A percentile compares a stretch with the other conserved stretches of the same genome.
phyloP scores from a whole-genome alignment of 2,797 vertebrate genomes.

The Gallirallus australis region DNA sequence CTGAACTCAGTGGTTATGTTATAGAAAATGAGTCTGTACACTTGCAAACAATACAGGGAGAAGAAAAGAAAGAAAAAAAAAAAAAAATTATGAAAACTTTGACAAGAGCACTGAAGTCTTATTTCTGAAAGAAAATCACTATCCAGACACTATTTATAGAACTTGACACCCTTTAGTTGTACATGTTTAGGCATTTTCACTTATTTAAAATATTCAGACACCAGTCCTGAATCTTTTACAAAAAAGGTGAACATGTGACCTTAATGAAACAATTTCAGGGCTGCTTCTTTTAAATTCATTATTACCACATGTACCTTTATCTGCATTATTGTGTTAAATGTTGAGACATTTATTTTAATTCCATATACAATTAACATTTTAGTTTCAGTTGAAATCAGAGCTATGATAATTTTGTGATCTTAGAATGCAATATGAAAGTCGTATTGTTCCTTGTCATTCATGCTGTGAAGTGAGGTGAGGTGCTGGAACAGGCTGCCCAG shows the following conservation, averaged over 20 bases:
- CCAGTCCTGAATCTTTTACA: accelerated
- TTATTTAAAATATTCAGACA: neutral
- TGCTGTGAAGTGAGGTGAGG: neutral
- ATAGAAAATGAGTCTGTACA: neutral
- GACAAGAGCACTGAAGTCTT: neutral
- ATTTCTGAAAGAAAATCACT: neutral
- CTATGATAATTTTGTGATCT: neutral
- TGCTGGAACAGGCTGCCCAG: too few relatives aligned
- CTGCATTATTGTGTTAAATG: neutral
- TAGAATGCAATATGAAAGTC: neutral
- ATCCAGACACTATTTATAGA: neutral
- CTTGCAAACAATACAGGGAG: neutral
- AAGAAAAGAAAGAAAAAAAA: neutral
- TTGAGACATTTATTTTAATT: neutral
- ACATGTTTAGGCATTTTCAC: neutral
- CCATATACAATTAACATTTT: neutral
- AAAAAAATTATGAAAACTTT: neutral
- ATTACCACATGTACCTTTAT: neutral
- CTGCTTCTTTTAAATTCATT: neutral
- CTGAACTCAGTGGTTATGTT: neutral
- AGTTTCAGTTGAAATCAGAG: neutral
- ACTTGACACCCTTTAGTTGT: neutral
- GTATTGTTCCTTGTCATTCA: neutral
- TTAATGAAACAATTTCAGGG: neutral
- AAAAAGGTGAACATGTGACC: neutral